Evolutionary conservation across 1,140 invertebrate genomes (phyloP).

Genomic region (Drosophila paulistorum): DNA sequence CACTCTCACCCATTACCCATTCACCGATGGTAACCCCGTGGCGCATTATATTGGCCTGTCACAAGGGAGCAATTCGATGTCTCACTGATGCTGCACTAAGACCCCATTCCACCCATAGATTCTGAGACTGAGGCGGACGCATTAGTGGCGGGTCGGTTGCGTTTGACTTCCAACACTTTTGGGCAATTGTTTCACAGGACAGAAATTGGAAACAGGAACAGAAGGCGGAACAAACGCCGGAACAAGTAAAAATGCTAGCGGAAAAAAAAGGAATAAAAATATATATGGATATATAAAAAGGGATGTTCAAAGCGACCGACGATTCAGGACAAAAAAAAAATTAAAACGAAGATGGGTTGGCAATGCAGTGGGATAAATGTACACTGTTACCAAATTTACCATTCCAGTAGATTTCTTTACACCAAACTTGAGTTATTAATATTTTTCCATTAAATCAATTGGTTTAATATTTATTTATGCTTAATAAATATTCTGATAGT

Average conservation of each 20-base stretch:
- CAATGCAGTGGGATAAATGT: background rate
- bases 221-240: conserved; percentile 83
- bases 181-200: conserved; percentile 69
- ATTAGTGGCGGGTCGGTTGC: conserved; percentile 76
- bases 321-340: conserved; percentile 13
- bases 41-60: conserved; percentile 83
- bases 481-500: too few species aligned
- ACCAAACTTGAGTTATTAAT: too few species aligned
- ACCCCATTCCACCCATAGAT: conserved; percentile 39
- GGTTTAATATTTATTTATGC: too few species aligned
- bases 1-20: background rate
- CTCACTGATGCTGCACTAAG: conserved; percentile 43
- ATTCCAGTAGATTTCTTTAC: too few species aligned
- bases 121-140: conserved; percentile 54
- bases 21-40: conserved; percentile 57
- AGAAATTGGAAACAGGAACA: conserved; percentile 66
- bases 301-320: conserved; percentile 43
- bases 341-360: conserved; percentile 7
- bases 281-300: conserved; percentile 35
- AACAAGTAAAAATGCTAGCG: conserved; percentile 78
- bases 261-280: conserved; percentile 47
- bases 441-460: too few species aligned
- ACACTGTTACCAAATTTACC: background rate
- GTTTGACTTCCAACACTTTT: conserved; percentile 83
- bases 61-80: conserved; percentile 82